A percentile compares a stretch with the other conserved stretches of the same genome.
phyloP scores from a whole-genome alignment of 2,797 vertebrate species.

The Tiaroga cobitis region DNA sequence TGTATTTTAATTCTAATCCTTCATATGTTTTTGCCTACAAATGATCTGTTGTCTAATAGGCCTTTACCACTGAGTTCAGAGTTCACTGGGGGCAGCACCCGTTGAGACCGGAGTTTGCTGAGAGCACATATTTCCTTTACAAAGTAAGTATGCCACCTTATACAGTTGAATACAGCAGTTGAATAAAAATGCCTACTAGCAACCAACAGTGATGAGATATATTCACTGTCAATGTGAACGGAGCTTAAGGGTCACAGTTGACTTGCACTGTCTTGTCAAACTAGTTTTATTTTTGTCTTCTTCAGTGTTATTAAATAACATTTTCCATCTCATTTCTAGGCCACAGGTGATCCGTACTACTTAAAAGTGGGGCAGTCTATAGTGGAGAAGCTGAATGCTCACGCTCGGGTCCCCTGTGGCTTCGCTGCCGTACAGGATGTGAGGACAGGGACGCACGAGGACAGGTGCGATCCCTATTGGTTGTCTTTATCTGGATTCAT shows the following conservation, averaged over 20 bases:
- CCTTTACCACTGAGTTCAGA: constrained; percentile 84
- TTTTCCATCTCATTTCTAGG: constrained; percentile 65
- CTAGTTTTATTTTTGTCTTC: not conserved
- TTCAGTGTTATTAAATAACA: not conserved
- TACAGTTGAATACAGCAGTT: not conserved
- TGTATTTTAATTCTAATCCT: not conserved
- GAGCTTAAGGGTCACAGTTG: not conserved
- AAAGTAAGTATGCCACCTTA: constrained; percentile 70
- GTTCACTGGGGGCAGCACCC: constrained; percentile 87
- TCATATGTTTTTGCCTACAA: not conserved
- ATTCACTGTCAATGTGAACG: not conserved
- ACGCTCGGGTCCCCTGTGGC: constrained; percentile 83
- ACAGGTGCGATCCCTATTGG: constrained; percentile 71
- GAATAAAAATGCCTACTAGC: not conserved
- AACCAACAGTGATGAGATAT: not conserved
- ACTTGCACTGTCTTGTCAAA: not conserved
- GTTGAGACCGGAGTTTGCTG: constrained; percentile 85
- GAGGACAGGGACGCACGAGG: constrained; percentile 83
- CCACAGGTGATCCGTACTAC: constrained; percentile 85
- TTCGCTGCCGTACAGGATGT: constrained; percentile 86
- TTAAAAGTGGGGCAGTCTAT: constrained; percentile 86
- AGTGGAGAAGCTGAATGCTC: constrained; percentile 83
- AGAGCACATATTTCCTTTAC: constrained; percentile 87
- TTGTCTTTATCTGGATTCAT: not conserved
- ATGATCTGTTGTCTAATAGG: constrained; percentile 65